A percentile compares a stretch with the other conserved stretches of the same genome.
phyloP scores from a whole-genome alignment of 2,888 invertebrate genomes.

The Drosophila neoperkinsi region DNA sequence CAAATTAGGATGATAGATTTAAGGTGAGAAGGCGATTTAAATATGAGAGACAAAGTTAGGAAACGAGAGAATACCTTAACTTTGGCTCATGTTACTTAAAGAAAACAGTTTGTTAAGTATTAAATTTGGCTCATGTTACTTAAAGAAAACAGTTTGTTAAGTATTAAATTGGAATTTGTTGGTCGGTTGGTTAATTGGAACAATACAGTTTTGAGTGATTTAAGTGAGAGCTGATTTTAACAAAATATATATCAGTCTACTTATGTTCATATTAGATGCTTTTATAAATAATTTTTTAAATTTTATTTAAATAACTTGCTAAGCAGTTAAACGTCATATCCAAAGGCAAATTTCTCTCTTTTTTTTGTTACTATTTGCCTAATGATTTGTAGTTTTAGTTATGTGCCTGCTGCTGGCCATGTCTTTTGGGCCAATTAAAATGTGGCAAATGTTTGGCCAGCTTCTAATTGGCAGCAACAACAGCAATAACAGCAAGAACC shows the following conservation, averaged over 20 bases:
- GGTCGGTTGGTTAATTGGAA: neutral
- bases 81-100: neutral
- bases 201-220: neutral
- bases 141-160: neutral
- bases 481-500: slow-evolving; percentile 17
- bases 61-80: neutral
- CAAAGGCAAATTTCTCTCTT: neutral
- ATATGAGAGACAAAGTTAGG: neutral
- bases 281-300: neutral
- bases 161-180: neutral
- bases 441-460: slow-evolving; percentile 47
- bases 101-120: neutral
- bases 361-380: slow-evolving; percentile 23
- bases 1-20: neutral
- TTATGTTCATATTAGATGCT: too few relatives aligned
- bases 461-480: slow-evolving; percentile 52
- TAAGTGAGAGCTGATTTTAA: neutral
- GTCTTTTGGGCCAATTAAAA: slow-evolving; percentile 70
- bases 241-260: neutral
- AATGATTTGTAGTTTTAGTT: slow-evolving; percentile 36
- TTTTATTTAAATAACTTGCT: neutral
- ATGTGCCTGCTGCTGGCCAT: slow-evolving; percentile 21
- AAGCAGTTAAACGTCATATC: neutral
- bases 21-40: neutral
- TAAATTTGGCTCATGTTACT: neutral